Evolutionary conservation across 1,140 invertebrate genomes (phyloP), one percentile per base, ranked within the genome.

Genomic region (Dysdera silvatica): DNA sequence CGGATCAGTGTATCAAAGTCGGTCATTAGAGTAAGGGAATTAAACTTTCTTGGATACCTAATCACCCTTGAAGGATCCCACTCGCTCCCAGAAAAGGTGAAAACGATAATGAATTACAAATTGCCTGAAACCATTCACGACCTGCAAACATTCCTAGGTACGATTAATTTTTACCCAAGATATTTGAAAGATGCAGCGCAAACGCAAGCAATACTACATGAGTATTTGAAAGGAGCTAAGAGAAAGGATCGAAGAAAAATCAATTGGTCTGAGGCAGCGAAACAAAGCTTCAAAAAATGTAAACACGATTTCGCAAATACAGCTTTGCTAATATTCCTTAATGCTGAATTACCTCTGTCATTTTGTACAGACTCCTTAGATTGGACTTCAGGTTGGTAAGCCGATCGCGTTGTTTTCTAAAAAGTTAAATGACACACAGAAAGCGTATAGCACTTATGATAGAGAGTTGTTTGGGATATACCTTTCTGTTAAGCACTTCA

Each of bases 141-240:
- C 60, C 35, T 77, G 7, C 67, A 70, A 49, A 51, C 68, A 4
- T 74, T 75, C 62, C 16, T 74, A n/a, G 76, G 75, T 3, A 63
- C 74, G 35, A 54, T 77, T 2, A 77, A 75, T 56, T 76, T 74
- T 68, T 78, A 78, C 66, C 69, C 67, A 4, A 71, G 64, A 61
- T 79, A 76, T 59, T 51, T 78, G 16, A 64, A 55, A 24, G 69
- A 72, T 53, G 61, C 72, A 8, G 63, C 71, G 10, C n/a, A 43
- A 16, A 40, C 61, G 3, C 66, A 65, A 43, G 26, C 35, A 6
- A 56, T 64, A 14, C 56, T 70, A 4, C 43, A 69, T 18, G 63
- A 37, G 23, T 10, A 7, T 5, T 37, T 57, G 26, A 45, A 35
- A 23, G 40, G 40, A 4, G 33, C 55, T 18, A 43, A 48, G 20